Conservation (phyloP, 2,113 vertebrate genomes). For the Colaptes auratus region DNA sequence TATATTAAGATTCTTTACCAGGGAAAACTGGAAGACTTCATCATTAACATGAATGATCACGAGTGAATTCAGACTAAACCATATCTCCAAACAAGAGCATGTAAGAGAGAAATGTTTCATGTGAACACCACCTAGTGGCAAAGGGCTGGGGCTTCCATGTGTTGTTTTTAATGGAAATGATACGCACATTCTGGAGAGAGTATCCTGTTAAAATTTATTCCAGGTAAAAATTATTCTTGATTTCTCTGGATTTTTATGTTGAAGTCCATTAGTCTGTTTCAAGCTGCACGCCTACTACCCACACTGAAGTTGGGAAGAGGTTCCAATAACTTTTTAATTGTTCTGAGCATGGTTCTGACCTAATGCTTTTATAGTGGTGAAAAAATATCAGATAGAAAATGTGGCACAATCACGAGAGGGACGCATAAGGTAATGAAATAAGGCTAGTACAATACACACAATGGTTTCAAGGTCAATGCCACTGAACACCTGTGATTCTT, state of each 20-base stretch:
- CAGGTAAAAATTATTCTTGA: background rate
- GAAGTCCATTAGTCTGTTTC: background rate
- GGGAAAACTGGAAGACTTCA: background rate
- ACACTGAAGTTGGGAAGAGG: background rate
- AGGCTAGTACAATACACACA: background rate
- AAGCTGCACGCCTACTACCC: background rate
- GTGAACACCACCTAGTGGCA: constrained; percentile 35
- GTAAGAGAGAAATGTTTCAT: constrained; percentile 23
- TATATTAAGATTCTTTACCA: background rate
- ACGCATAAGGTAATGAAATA: background rate
- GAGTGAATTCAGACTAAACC: background rate
- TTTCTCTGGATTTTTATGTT: background rate
- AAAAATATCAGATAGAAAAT: background rate
- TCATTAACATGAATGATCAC: background rate
- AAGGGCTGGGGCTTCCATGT: background rate
- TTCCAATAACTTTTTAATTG: background rate
- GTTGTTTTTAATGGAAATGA: background rate
- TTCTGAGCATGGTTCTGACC: background rate
- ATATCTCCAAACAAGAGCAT: background rate
- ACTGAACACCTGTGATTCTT: background rate
- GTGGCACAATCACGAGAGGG: background rate
- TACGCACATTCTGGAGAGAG: background rate
- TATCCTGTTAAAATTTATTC: background rate
- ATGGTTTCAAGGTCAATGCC: background rate
- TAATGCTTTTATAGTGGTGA: background rate